These are phyloP conservation scores for Campoplex capitator DNA, from an alignment of 2,888 invertebrate species.

Conservation along the genomic window DNA sequence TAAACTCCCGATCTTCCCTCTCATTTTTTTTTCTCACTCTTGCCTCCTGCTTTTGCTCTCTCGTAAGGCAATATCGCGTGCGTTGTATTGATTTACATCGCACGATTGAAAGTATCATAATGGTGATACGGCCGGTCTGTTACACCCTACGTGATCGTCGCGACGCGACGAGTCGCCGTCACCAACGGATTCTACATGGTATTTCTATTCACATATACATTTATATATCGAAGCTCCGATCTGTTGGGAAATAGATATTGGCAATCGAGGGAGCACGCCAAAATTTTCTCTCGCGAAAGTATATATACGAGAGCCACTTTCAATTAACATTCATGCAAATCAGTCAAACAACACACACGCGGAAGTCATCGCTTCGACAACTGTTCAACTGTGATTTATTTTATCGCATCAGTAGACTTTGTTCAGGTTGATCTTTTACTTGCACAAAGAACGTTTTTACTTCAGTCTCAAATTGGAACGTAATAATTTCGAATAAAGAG, in stretches of 20 bases:
- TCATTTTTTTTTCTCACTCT: background rate
- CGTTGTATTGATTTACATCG: slow-evolving; percentile 72
- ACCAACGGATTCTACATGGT: slow-evolving; percentile 3
- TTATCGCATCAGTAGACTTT: slow-evolving; percentile 19
- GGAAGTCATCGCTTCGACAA: slow-evolving; percentile 41
- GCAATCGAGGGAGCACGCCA: slow-evolving; percentile 20
- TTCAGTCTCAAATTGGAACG: background rate
- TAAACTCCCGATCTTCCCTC: slow-evolving; percentile 35
- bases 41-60: slow-evolving; percentile 31
- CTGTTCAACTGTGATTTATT: slow-evolving; percentile 23
- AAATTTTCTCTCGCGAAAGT: slow-evolving; percentile 37
- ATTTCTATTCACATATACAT: background rate
- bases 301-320: slow-evolving; percentile 39
- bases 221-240: slow-evolving; percentile 23
- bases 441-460: slow-evolving; percentile 46
- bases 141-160: slow-evolving; percentile 71
- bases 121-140: slow-evolving; percentile 70
- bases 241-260: slow-evolving; percentile 56
- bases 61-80: slow-evolving; percentile 67
- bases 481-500: background rate
- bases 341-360: slow-evolving; percentile 55
- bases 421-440: slow-evolving; percentile 16
- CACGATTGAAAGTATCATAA: slow-evolving; percentile 72
- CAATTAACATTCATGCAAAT: slow-evolving; percentile 71
- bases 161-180: slow-evolving; percentile 47